Base-by-base conservation (phyloP, 1,140 invertebrate genomes). In the Drosophila sp. region DNA sequence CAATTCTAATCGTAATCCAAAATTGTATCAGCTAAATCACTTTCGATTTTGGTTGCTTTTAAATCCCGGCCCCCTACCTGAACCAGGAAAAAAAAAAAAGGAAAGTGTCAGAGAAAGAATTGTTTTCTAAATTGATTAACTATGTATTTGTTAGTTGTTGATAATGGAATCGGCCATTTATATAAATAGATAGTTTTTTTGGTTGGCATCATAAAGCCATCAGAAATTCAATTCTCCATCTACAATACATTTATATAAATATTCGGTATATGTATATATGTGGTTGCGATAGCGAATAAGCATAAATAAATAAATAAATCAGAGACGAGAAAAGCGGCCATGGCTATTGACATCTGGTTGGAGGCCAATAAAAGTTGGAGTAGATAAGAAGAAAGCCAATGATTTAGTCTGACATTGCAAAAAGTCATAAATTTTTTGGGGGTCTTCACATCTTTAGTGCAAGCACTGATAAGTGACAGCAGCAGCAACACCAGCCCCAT, bases 371-470 rank as follows among this genome's bases (percentile, higher is more conserved):
- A 57, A 57, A 33, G 55, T 23, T 57, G n/a, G 30, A 32, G 11
- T 33, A 58, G 56, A 58, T 58, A 58, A 58, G 32, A 56, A 58
- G 56, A 50, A 41, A 58, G 56, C 56, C 56, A 58, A 58, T 35
- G 56, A 58, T 58, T 58, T 58, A 58, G 17, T 47, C 65, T 63
- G 17, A 44, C 60, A 41, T 54, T 70, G 41, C 23, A 44, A 29
- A 35, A 33, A 23, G 55, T 57, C 40, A 70, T 30, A 55, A 66
- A 70, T 29, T 33, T 27, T 33, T 63, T 69, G 1, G 25, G 25
- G 57, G 61, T 70, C 27, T 33, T 38, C 25, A 29, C 23, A 54
- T 41, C 29, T 44, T 25, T 23, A 50, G 33, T 61, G 57, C 35
- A 6, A 47, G 5, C 4, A 10, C 55, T 58, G 56, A 58, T 58